These are phyloP conservation scores for Chydorus sphaericus DNA, from an alignment of 2,888 invertebrate genomes.

Conservation along the genomic window DNA sequence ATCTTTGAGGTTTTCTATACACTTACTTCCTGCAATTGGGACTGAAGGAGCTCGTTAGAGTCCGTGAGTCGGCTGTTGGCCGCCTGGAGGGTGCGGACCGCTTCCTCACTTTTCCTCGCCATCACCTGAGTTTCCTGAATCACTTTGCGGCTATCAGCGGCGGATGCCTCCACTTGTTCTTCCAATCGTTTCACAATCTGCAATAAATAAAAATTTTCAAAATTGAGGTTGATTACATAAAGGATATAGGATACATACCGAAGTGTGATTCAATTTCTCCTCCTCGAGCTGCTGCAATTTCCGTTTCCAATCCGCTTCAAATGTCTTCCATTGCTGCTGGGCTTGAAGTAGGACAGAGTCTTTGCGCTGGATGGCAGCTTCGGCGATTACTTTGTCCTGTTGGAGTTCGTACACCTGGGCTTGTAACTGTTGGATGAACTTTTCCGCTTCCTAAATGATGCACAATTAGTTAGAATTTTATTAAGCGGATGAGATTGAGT, in stretches of 20 bases:
- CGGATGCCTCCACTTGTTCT: background rate
- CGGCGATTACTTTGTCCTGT: background rate
- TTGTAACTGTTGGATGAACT: background rate
- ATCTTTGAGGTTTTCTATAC: background rate
- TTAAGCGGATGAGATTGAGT: background rate
- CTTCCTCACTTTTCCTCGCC: background rate
- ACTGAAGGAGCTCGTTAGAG: background rate
- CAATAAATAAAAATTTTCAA: too few relatives aligned
- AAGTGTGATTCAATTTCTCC: background rate
- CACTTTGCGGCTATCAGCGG: background rate
- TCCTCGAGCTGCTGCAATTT: background rate
- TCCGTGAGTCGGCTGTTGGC: background rate
- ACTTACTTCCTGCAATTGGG: background rate
- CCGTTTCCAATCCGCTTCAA: background rate
- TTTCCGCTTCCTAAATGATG: background rate
- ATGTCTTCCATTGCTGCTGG: slow-evolving; percentile 5
- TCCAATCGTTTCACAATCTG: background rate
- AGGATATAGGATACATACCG: background rate
- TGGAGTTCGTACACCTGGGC: background rate
- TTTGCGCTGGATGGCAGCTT: background rate
- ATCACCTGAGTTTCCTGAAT: background rate
- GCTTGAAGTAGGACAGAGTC: slow-evolving; percentile 7
- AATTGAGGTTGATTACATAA: background rate
- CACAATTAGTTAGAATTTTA: background rate
- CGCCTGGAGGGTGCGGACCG: background rate